Evolutionary conservation across 2,113 vertebrate genomes (phyloP), one percentile per base, ranked within the genome.

Genomic region (Ochotona curzoniae): DNA sequence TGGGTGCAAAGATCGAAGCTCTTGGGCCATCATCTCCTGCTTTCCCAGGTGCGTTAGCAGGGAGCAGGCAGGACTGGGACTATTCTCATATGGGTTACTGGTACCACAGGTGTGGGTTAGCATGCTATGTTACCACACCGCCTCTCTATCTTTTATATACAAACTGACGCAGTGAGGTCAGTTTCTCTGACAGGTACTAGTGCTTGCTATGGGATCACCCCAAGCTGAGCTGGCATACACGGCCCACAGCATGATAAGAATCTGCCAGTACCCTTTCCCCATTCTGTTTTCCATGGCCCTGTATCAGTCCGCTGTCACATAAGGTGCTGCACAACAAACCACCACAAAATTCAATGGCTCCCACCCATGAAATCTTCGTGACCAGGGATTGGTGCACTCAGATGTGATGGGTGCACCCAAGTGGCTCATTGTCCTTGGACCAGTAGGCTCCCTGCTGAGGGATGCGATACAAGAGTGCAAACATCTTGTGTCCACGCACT

Each of bases 271-370:
- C 25, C 32, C 54, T 15, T 18, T 23, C 38, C 38, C 38, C 76
- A 20, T 26, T 66, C 26, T 64, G 66, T 12, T 32, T 66, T 85
- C 51, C 79, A 0, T 38, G 70, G 44, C 60, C 61, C 30, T 38
- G 2, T 20, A 66, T 51, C 21, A 38, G 51, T 91, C 66, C 83
- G 63, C 44, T 89, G 2, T 57, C 32, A 74, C 25, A 75, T 18
- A 49, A 54, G 38, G 35, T 28, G 26, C 51, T 69, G 20, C 11
- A 35, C 30, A 83, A 83, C 30, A 91, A 93, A 63, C 66, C 28
- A 93, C 51, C n/a, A 74, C 35, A 76, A 70, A 89, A 44, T 8
- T 84, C 84, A 87, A 26, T 73, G 17, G 25, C 25, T 93, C 60
- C 60, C 66, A 66, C 47, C 2, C 87, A 57, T 38, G 70, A 93